phyloP scores from a whole-genome alignment of 2,113 vertebrate species.

The Microtus pennsylvanicus region DNA sequence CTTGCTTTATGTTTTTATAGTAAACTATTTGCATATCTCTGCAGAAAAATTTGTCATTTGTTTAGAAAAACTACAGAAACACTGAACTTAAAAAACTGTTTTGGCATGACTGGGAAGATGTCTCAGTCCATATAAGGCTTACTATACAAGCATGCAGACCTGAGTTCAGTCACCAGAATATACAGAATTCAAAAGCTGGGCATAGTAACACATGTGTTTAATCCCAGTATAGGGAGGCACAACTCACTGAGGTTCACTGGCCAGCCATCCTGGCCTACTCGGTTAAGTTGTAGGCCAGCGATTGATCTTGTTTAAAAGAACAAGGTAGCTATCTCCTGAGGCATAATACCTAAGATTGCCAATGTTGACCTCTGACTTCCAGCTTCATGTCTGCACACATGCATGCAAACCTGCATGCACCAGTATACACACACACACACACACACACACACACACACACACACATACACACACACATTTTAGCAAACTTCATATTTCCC shows the following conservation, averaged over 20 bases:
- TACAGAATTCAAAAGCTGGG: neutral
- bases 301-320: neutral
- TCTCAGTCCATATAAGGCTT: neutral
- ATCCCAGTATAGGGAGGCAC: no score
- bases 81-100: neutral
- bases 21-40: neutral
- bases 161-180: neutral
- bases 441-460: neutral
- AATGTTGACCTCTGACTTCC: neutral
- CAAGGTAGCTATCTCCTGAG: neutral
- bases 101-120: neutral
- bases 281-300: neutral
- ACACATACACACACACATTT: neutral
- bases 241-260: neutral
- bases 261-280: neutral
- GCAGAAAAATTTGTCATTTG: neutral
- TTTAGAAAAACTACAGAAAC: slow-evolving; percentile 20
- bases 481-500: neutral
- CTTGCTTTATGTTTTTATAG: neutral
- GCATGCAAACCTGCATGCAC: neutral
- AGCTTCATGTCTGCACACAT: neutral
- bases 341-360: neutral
- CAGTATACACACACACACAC: neutral
- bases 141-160: no score
- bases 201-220: neutral